Percentiles rank a stretch among this genome's conserved stretches.
These are phyloP conservation scores for Lytechinus variegatus DNA, from an alignment of 35 echinoderm and acorn worm species.

Conservation along the genomic window DNA sequence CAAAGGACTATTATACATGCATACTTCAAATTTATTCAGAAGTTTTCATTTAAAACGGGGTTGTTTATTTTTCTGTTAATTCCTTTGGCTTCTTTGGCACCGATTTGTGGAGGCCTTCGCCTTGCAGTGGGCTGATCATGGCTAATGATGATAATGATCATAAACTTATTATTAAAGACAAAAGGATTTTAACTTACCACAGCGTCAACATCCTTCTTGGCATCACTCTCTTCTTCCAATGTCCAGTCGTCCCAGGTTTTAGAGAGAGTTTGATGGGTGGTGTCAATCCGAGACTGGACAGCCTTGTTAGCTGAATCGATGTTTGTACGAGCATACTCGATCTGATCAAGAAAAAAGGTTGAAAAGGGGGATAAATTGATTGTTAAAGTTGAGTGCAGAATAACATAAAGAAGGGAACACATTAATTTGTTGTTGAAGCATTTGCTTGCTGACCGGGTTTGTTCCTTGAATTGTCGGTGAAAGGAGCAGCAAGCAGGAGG, in stretches of 20 bases:
- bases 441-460: too few species aligned
- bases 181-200: constrained; percentile 41
- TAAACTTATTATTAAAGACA: neutral
- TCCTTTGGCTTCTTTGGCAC: too few species aligned
- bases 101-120: too few species aligned
- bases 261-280: constrained; percentile 83
- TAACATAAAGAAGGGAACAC: neutral
- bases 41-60: too few species aligned
- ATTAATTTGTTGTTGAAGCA: neutral
- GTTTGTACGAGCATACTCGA: constrained; percentile 90
- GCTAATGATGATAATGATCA: neutral
- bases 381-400: neutral
- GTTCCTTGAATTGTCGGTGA: too few species aligned
- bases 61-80: too few species aligned
- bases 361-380: neutral
- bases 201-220: constrained; percentile 67
- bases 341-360: constrained; percentile 43
- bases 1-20: too few species aligned
- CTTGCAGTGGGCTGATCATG: too few species aligned
- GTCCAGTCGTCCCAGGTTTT: constrained; percentile 98
- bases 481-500: too few species aligned
- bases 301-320: constrained; percentile 86
- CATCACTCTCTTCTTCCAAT: constrained; percentile 54
- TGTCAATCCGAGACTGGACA: constrained; percentile 62
- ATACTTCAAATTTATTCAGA: too few species aligned